phyloP scores from a whole-genome alignment of 2,113 vertebrate genomes.

The Pomatostomus ruficeps region DNA sequence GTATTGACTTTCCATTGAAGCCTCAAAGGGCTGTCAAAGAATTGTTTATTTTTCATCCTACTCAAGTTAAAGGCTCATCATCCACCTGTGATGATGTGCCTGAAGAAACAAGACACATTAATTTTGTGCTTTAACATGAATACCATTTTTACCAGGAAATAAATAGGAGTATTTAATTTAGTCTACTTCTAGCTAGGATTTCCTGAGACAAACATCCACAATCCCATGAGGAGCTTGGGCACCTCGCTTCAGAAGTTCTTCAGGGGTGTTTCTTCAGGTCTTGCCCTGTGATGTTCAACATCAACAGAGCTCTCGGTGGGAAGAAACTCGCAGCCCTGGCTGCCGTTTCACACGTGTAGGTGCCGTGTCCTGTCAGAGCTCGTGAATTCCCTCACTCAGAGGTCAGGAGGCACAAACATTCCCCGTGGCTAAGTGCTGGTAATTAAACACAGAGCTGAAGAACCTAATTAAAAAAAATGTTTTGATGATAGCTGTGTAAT shows the following conservation, averaged over 20 bases:
- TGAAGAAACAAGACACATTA: not conserved
- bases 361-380: not conserved
- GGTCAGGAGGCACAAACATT: not conserved
- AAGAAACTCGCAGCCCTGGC: not conserved
- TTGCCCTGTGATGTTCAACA: not conserved
- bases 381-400: not conserved
- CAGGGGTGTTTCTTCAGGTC: not conserved
- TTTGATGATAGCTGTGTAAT: conserved; percentile 35
- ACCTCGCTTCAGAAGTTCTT: not conserved
- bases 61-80: not conserved
- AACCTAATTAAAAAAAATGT: conserved; percentile 50
- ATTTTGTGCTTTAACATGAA: not conserved
- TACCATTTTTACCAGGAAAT: not conserved
- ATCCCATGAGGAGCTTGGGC: not conserved
- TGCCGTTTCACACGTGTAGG: not conserved
- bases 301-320: not conserved
- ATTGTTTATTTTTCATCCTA: not conserved
- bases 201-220: not conserved
- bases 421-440: conserved; percentile 38
- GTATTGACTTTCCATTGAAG: not conserved
- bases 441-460: conserved; percentile 49
- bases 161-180: not conserved
- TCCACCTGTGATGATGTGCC: not conserved
- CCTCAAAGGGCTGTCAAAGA: not conserved
- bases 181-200: not conserved